These are phyloP conservation scores for Drepana arcuata DNA, from an alignment of 1,140 invertebrate genomes.

Conservation along the genomic window DNA sequence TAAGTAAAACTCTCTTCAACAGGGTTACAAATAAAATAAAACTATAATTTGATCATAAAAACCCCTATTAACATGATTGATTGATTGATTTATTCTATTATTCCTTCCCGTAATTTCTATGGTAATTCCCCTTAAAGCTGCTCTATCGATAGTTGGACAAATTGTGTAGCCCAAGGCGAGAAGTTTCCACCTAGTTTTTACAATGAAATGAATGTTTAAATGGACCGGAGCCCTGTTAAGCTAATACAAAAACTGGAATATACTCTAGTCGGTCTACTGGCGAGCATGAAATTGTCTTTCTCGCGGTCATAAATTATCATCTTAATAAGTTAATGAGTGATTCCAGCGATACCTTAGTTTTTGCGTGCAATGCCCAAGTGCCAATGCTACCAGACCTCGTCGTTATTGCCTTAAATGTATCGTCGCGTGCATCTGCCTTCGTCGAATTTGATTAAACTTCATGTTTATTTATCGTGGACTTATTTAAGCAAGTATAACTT, in stretches of 20 bases:
- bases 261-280: slow-evolving; percentile 19
- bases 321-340: slow-evolving; percentile 69
- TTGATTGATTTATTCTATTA: slow-evolving; percentile 22
- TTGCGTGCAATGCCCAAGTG: slow-evolving; percentile 33
- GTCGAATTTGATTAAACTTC: slow-evolving; percentile 66
- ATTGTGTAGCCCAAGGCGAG: slow-evolving; percentile 15
- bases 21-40: too few relatives aligned
- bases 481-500: slow-evolving; percentile 32
- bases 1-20: too few relatives aligned
- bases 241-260: slow-evolving; percentile 14
- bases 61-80: too few relatives aligned
- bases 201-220: slow-evolving; percentile 1
- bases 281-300: slow-evolving; percentile 49
- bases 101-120: slow-evolving; percentile 19
- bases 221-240: too few relatives aligned
- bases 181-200: slow-evolving; percentile 8
- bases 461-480: slow-evolving; percentile 62
- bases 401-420: slow-evolving; percentile 56
- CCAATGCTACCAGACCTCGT: slow-evolving; percentile 33
- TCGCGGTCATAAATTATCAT: slow-evolving; percentile 64
- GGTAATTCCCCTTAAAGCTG: slow-evolving; percentile 13
- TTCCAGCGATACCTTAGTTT: slow-evolving; percentile 58
- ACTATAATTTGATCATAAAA: too few relatives aligned
- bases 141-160: slow-evolving; percentile 13
- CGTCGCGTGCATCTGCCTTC: slow-evolving; percentile 54